phyloP scores from a whole-genome alignment of 1,140 invertebrate genomes.

The Reticulitermes speratus region DNA sequence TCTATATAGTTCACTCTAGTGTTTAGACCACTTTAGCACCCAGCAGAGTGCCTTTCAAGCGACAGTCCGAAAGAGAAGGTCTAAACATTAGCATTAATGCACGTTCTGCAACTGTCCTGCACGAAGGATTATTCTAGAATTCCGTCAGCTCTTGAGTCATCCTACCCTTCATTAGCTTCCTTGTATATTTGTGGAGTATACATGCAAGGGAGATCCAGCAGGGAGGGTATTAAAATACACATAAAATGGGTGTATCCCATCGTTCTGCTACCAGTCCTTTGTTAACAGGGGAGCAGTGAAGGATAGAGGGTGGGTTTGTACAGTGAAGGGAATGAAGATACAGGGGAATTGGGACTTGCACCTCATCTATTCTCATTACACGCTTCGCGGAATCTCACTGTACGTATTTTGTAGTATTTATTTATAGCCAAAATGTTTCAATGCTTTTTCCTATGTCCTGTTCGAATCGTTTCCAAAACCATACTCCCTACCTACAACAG shows the following conservation, averaged over 20 bases:
- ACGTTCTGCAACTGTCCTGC: neutral
- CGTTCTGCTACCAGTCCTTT: neutral
- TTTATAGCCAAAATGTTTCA: conserved; percentile 17
- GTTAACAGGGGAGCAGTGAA: conserved; percentile 3
- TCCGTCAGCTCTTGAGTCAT: neutral
- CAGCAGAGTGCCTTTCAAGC: neutral
- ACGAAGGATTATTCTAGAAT: neutral
- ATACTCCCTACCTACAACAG: neutral
- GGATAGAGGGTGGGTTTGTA: neutral
- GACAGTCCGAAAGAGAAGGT: neutral
- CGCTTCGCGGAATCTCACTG: neutral
- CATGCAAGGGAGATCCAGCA: neutral
- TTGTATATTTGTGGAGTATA: neutral
- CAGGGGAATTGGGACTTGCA: conserved; percentile 17
- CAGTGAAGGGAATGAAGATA: neutral
- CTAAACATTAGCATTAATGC: neutral
- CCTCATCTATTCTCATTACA: conserved; percentile 18
- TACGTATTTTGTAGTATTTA: conserved; percentile 11
- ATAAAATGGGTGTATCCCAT: neutral
- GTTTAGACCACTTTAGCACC: neutral
- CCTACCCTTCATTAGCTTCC: neutral
- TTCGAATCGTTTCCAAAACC: neutral
- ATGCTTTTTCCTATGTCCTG: neutral
- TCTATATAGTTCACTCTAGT: too few species aligned
- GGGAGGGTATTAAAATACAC: neutral